Conservation (phyloP, 2,888 invertebrate genomes). For the Hesperia comma region DNA sequence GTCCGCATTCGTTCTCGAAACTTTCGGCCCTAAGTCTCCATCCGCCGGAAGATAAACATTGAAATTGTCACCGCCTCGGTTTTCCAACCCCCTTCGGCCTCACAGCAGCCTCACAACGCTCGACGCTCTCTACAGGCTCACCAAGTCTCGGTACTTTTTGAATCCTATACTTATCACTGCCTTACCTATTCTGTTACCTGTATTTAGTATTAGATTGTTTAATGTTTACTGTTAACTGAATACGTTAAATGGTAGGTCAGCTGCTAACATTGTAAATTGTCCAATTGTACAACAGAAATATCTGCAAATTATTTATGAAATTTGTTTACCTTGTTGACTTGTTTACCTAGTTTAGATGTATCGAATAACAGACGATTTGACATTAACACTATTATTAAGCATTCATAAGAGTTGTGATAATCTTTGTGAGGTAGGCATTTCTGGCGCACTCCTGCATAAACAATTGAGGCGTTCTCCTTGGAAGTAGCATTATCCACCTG, state of each 20-base stretch:
- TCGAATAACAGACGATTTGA: not conserved
- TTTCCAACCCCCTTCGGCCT: constrained; percentile 71
- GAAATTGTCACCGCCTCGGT: constrained; percentile 62
- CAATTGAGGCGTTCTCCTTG: not conserved
- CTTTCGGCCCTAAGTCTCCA: constrained; percentile 65
- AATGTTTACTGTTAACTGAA: constrained; percentile 6
- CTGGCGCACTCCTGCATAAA: not conserved
- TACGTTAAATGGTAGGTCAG: not conserved
- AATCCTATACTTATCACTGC: constrained; percentile 80
- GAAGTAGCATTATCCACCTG: no score
- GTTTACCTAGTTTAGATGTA: not conserved
- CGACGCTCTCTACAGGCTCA: constrained; percentile 72
- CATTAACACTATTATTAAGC: not conserved
- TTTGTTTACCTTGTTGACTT: not conserved
- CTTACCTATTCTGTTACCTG: constrained; percentile 65
- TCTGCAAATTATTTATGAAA: not conserved
- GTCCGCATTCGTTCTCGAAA: constrained; percentile 67
- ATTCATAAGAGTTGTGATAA: not conserved
- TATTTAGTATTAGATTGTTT: constrained; percentile 59
- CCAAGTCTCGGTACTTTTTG: constrained; percentile 81
- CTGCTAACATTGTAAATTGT: not conserved
- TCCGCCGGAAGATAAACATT: constrained; percentile 69
- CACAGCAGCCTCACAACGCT: constrained; percentile 75
- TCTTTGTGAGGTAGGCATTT: no score
- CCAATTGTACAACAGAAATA: not conserved